Evolutionary conservation across 2,797 vertebrate species (phyloP).

Genomic region (Eulemur coronatus): DNA sequence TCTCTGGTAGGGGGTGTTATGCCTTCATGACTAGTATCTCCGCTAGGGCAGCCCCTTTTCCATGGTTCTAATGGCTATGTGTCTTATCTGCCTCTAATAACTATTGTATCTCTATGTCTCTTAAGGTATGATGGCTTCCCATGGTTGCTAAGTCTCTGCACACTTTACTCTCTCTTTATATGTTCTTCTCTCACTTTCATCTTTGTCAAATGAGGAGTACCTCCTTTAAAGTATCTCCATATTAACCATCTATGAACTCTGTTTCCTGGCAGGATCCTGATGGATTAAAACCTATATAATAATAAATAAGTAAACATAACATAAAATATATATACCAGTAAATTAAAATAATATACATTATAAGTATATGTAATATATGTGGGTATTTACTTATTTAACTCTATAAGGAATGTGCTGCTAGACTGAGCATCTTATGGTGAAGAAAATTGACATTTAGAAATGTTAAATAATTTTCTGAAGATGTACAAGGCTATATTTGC

Average conservation of each 20-base stretch:
- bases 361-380: neutral
- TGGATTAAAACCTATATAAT: neutral
- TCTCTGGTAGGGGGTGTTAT: rapidly evolving
- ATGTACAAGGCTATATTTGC: neutral
- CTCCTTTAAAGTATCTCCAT: neutral
- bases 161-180: neutral
- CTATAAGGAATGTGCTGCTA: neutral
- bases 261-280: neutral
- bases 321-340: neutral
- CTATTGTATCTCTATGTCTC: neutral
- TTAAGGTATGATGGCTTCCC: neutral
- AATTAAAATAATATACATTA: neutral
- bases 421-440: neutral
- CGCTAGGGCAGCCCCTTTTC: too few species aligned
- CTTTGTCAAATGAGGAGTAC: too few species aligned
- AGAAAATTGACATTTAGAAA: neutral
- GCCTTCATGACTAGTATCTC: rapidly evolving
- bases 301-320: neutral
- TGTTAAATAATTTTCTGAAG: neutral
- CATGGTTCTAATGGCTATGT: neutral
- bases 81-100: neutral
- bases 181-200: neutral
- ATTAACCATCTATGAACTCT: neutral
- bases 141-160: neutral
- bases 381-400: neutral